Conservation (phyloP, 2,113 vertebrate genomes). For the Ascaphus truei region DNA sequence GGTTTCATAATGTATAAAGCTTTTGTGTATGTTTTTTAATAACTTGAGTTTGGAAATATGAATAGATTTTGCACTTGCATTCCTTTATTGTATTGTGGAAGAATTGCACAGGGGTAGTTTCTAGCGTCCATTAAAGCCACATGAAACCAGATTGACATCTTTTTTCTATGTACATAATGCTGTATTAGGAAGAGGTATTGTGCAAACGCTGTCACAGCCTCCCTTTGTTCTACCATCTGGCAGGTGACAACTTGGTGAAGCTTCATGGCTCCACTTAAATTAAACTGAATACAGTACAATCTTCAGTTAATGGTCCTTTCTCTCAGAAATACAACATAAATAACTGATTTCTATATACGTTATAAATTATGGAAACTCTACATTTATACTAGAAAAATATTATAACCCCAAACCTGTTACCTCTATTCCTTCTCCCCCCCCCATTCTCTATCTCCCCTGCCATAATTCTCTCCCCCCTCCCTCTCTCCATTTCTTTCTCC, state of each 20-base stretch:
- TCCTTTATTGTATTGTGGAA: background rate
- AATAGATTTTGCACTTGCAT: background rate
- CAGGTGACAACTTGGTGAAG: slow-evolving; percentile 39
- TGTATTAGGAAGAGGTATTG: slow-evolving; percentile 9
- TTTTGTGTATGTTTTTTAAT: background rate
- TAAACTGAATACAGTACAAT: slow-evolving; percentile 39
- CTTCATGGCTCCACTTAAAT: slow-evolving; percentile 44
- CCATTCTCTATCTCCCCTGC: too few species aligned
- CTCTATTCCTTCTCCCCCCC: too few species aligned
- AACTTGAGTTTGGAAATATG: background rate
- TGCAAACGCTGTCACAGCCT: slow-evolving; percentile 13
- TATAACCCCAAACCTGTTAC: too few species aligned
- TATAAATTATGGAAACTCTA: too few species aligned
- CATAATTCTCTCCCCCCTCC: too few species aligned
- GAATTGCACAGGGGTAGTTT: background rate
- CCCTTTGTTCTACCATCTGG: slow-evolving; percentile 41
- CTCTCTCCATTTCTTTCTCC: too few species aligned
- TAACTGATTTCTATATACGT: too few species aligned
- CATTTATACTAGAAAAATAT: too few species aligned
- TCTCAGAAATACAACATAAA: slow-evolving; percentile 15
- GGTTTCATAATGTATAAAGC: too few species aligned
- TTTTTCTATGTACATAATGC: background rate
- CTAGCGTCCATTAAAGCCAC: background rate
- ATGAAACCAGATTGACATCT: background rate
- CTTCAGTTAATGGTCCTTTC: slow-evolving; percentile 30